These are phyloP conservation scores for Erebia epiphron DNA, from an alignment of 2,888 invertebrate genomes.

Conservation along the genomic window DNA sequence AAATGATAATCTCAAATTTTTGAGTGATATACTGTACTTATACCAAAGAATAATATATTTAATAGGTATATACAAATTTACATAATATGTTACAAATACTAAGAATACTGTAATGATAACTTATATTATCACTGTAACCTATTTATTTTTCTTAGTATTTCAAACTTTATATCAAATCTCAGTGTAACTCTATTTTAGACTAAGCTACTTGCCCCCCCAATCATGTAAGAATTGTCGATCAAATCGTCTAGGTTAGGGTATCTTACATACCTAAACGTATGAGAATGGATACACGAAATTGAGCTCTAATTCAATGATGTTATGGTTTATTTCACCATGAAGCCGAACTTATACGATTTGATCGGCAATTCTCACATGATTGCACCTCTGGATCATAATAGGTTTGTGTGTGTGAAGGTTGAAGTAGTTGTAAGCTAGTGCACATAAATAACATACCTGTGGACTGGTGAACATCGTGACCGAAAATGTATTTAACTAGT, in stretches of 20 bases:
- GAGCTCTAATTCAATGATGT: too few relatives aligned
- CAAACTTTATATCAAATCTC: slow-evolving; percentile 9
- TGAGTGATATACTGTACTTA: neutral
- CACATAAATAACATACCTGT: neutral
- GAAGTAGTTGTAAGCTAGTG: neutral
- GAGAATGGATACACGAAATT: too few relatives aligned
- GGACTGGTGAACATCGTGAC: too few relatives aligned
- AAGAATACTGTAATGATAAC: neutral
- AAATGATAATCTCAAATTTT: too few relatives aligned
- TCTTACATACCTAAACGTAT: too few relatives aligned
- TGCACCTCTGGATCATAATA: neutral
- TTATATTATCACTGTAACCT: neutral
- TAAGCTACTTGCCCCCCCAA: slow-evolving; percentile 3
- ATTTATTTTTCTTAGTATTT: neutral
- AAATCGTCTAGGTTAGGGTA: too few relatives aligned
- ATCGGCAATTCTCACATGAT: too few relatives aligned
- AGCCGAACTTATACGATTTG: too few relatives aligned
- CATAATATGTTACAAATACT: neutral
- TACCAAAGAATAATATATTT: slow-evolving; percentile 1
- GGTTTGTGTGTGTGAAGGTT: neutral
- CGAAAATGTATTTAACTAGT: too few relatives aligned
- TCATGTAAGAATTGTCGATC: too few relatives aligned
- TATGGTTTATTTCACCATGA: too few relatives aligned
- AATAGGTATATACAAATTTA: too few relatives aligned
- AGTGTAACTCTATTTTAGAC: slow-evolving; percentile 13